Percentiles rank a stretch among this genome's conserved stretches.
phyloP scores from a whole-genome alignment of 2,113 vertebrate species.

The Anseranas semipalmata region DNA sequence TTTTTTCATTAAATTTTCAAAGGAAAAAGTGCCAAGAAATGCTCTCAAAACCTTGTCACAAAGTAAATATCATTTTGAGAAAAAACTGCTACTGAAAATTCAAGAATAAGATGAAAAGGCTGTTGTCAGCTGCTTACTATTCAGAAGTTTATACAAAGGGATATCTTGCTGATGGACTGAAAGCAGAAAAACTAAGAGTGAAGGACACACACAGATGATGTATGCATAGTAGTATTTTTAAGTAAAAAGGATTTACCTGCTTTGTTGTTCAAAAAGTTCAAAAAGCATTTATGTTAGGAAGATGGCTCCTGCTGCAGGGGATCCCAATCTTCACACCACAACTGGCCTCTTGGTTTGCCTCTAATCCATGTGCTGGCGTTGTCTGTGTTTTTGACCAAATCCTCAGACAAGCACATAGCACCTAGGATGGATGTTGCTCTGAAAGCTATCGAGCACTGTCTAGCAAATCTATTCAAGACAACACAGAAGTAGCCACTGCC shows the following conservation, averaged over 20 bases:
- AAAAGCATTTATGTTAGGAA: neutral
- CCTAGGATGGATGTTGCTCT: neutral
- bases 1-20: too few species aligned
- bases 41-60: neutral
- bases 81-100: neutral
- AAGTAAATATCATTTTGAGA: neutral
- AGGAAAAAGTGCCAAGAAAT: neutral
- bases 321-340: neutral
- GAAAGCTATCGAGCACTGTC: neutral
- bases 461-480: neutral
- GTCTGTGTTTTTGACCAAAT: neutral
- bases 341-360: neutral
- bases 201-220: neutral
- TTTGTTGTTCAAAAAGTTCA: neutral
- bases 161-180: neutral
- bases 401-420: fast-evolving
- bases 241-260: neutral
- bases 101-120: neutral
- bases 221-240: neutral
- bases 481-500: neutral
- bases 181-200: neutral
- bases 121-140: neutral
- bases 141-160: neutral
- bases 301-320: neutral
- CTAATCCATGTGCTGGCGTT: neutral